A percentile compares a stretch with the other conserved stretches of the same genome.
Conservation (phyloP, 2,797 vertebrate species). For the Squalus acanthias region DNA sequence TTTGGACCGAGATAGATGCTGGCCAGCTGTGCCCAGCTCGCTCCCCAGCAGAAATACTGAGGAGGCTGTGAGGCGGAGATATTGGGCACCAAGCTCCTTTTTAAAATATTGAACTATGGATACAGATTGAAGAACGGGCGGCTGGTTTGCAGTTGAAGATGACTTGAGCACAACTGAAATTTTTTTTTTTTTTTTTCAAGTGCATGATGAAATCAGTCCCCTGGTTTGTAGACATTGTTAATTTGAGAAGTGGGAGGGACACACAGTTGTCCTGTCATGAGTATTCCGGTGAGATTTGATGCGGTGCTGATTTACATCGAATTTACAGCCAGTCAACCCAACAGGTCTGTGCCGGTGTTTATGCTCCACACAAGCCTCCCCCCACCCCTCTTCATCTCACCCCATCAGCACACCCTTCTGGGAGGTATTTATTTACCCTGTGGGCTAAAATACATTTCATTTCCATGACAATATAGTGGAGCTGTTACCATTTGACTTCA, state of each 20-base stretch:
- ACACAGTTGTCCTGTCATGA: not conserved
- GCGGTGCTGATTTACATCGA: not conserved
- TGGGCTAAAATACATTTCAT: not conserved
- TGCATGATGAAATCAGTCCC: not conserved
- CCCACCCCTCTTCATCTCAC: not conserved
- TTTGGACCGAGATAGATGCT: not conserved
- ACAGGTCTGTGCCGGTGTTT: too few relatives aligned
- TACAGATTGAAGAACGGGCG: not conserved
- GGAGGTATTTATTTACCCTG: not conserved
- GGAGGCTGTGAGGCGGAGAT: not conserved
- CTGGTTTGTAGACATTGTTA: not conserved
- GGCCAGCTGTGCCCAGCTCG: not conserved
- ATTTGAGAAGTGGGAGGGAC: not conserved
- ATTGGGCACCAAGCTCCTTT: not conserved
- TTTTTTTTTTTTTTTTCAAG: not conserved
- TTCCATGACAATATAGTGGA: not conserved
- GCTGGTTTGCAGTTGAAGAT: not conserved
- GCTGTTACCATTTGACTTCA: not conserved
- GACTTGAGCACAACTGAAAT: not conserved
- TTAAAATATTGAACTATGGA: not conserved
- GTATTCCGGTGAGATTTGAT: not conserved
- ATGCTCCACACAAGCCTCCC: too few relatives aligned
- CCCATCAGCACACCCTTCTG: too few relatives aligned
- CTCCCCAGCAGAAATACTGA: not conserved
- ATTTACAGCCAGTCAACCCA: not conserved